A percentile compares a stretch with the other conserved stretches of the same genome.
phyloP scores from a whole-genome alignment of 2,797 vertebrate species.

The Rhadinocentrus ornatus region DNA sequence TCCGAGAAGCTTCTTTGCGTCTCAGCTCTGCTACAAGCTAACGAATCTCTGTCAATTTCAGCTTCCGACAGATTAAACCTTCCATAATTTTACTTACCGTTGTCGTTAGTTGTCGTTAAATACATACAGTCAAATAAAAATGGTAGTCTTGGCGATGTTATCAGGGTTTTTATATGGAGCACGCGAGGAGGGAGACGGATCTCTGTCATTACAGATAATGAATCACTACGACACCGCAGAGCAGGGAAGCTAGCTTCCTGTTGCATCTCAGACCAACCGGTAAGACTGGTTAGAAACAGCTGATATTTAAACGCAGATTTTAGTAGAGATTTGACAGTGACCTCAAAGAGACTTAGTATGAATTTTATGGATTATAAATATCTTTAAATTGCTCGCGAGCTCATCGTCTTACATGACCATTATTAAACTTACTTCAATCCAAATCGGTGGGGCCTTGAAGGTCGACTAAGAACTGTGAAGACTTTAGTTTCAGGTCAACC shows the following conservation, averaged over 20 bases:
- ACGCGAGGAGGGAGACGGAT: neutral
- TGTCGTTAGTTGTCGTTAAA: neutral
- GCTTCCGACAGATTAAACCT: neutral
- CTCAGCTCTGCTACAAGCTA: conserved; percentile 27
- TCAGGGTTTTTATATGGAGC: neutral
- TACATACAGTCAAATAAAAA: neutral
- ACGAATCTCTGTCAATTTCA: conserved; percentile 4
- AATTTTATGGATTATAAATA: neutral
- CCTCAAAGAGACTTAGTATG: fast-evolving
- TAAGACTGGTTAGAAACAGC: neutral
- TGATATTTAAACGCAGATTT: neutral
- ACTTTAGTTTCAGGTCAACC: neutral
- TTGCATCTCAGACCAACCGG: conserved; percentile 19
- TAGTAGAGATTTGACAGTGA: neutral
- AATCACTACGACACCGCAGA: conserved; percentile 12
- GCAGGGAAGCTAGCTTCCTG: conserved; percentile 27
- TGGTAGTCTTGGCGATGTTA: neutral
- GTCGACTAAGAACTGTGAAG: neutral
- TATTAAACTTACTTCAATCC: conserved; percentile 46
- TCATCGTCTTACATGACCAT: fast-evolving
- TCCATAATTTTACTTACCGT: conserved; percentile 25
- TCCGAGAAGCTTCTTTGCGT: neutral
- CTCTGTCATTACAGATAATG: conserved; percentile 16
- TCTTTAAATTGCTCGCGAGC: fast-evolving
- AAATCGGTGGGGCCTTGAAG: neutral